A percentile compares a stretch with the other conserved stretches of the same genome.
Evolutionary conservation across 1,140 invertebrate genomes (phyloP).

Genomic region (Drosophila santomea): DNA sequence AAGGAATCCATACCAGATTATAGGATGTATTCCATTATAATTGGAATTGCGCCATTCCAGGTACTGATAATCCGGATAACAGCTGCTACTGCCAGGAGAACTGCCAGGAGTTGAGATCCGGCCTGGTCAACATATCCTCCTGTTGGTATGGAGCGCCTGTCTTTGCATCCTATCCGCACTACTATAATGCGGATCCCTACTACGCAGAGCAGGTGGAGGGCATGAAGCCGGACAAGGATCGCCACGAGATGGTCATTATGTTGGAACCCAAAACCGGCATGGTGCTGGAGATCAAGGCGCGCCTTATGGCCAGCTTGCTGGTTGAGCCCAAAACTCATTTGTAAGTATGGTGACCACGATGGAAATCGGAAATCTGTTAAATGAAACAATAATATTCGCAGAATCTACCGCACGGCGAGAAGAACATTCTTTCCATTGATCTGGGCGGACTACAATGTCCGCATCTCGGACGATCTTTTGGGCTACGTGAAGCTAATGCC

Average conservation of each 20-base stretch:
- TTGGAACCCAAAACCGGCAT: constrained; percentile 91
- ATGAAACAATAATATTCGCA: constrained; percentile 42
- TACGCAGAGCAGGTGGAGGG: constrained; percentile 89
- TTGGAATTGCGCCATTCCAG: constrained; percentile 9
- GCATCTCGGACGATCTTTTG: constrained; percentile 86
- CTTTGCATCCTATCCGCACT: constrained; percentile 94
- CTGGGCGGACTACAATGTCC: constrained; percentile 90
- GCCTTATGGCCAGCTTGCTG: constrained; percentile 90
- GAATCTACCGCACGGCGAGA: constrained; percentile 86
- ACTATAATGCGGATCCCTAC: constrained; percentile 90
- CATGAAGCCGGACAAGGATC: constrained; percentile 88
- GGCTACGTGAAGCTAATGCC: constrained; percentile 71
- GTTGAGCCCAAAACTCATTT: constrained; percentile 86
- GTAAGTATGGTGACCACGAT: constrained; percentile 12
- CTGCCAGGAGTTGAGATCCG: constrained; percentile 60
- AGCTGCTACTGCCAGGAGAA: constrained; percentile 54
- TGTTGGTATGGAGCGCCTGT: constrained; percentile 86
- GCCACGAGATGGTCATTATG: constrained; percentile 89
- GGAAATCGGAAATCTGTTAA: too few relatives aligned
- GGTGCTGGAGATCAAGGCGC: constrained; percentile 89
- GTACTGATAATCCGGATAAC: constrained; percentile 55
- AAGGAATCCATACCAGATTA: constrained; percentile 39
- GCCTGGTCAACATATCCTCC: constrained; percentile 57
- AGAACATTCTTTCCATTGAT: constrained; percentile 90
- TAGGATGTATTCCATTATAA: too few relatives aligned